Percentiles rank a stretch among this genome's conserved stretches.
Conservation (phyloP, 1,140 invertebrate species). For the Bombus terrestris region DNA sequence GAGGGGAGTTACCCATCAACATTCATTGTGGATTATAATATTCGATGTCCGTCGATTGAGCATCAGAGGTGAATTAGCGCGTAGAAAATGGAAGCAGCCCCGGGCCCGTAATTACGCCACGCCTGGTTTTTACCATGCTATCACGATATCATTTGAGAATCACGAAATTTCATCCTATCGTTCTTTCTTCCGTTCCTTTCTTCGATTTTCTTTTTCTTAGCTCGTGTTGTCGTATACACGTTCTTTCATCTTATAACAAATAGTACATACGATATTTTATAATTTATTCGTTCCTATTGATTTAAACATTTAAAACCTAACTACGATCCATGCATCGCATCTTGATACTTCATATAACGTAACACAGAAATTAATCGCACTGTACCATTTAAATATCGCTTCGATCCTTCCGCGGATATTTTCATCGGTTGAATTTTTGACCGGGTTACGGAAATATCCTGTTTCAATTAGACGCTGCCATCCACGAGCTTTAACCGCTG, state of each 20-base stretch:
- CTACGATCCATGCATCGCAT: neutral
- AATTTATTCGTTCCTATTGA: neutral
- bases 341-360: neutral
- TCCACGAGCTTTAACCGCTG: too few relatives aligned
- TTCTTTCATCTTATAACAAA: neutral
- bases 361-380: neutral
- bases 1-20: conserved; percentile 61
- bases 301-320: neutral
- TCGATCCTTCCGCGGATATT: neutral
- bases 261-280: neutral
- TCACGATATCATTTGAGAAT: neutral
- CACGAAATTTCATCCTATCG: conserved; percentile 3
- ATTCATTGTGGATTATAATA: conserved; percentile 69
- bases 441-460: conserved; percentile 12
- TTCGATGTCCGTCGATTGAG: conserved; percentile 66
- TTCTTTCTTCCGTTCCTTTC: neutral
- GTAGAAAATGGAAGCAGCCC: conserved; percentile 68
- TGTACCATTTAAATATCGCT: neutral
- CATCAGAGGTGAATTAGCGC: conserved; percentile 61
- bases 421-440: neutral
- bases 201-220: neutral
- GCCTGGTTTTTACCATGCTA: conserved; percentile 9
- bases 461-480: neutral
- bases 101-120: conserved; percentile 43
- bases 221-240: neutral